These are phyloP conservation scores for Macrochelys suwanniensis DNA, from an alignment of 2,797 vertebrate genomes.

Conservation along the genomic window DNA sequence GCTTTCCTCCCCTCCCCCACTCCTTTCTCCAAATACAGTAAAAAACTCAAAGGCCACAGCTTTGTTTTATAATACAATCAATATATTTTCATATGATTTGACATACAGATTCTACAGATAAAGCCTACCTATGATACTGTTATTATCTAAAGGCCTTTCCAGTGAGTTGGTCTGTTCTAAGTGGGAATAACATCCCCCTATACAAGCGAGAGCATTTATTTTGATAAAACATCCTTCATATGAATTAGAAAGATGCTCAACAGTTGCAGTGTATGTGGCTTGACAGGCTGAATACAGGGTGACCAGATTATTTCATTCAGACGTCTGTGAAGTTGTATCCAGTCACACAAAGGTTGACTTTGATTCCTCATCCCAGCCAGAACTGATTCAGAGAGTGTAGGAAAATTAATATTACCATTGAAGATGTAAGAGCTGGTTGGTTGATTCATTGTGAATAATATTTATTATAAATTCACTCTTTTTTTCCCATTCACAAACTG, in stretches of 20 bases:
- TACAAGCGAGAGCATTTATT: neutral
- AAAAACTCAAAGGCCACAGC: neutral
- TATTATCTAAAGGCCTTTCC: neutral
- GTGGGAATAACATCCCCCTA: neutral
- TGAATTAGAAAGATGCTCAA: neutral
- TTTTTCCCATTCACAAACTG: fast-evolving
- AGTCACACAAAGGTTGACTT: neutral
- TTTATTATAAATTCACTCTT: neutral
- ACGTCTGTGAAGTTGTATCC: neutral
- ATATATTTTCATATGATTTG: neutral
- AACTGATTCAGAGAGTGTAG: neutral
- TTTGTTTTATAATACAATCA: neutral
- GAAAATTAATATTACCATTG: neutral
- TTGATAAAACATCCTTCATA: fast-evolving
- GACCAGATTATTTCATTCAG: neutral
- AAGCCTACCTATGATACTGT: neutral
- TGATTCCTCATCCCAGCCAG: neutral
- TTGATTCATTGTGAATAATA: neutral
- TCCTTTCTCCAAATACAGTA: neutral
- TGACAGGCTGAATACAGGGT: no score
- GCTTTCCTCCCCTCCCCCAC: neutral
- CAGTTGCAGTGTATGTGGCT: fast-evolving
- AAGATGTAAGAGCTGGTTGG: neutral
- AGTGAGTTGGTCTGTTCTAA: neutral
- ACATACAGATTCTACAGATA: neutral